A percentile compares a stretch with the other conserved stretches of the same genome.
These are phyloP conservation scores for Dyspetes luteomarginatus DNA, from an alignment of 2,888 invertebrate genomes.

Conservation along the genomic window DNA sequence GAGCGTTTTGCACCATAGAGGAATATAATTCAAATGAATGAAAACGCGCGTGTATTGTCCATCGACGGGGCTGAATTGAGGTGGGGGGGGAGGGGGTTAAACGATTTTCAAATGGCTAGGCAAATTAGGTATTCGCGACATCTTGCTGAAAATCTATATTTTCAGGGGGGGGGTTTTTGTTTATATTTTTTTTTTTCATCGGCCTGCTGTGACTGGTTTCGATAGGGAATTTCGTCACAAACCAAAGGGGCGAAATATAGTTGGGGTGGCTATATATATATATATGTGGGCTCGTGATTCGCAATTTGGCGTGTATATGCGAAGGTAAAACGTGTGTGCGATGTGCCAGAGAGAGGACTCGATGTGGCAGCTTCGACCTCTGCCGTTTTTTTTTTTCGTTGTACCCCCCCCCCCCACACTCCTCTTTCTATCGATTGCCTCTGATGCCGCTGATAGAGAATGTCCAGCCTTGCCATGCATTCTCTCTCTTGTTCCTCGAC, in stretches of 20 bases:
- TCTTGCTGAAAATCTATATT: constrained; percentile 60
- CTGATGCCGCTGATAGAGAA: constrained; percentile 54
- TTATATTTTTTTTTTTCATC: no score
- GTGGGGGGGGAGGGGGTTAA: constrained; percentile 24
- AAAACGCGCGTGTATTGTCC: constrained; percentile 18
- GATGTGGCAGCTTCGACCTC: constrained; percentile 23
- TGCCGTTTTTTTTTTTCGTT: constrained; percentile 57
- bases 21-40: constrained; percentile 44
- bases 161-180: constrained; percentile 41
- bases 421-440: constrained; percentile 59
- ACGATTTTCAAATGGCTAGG: constrained; percentile 55
- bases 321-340: constrained; percentile 48
- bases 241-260: not conserved
- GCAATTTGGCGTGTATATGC: constrained; percentile 54
- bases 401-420: constrained; percentile 56
- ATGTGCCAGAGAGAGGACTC: constrained; percentile 16
- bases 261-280: not conserved
- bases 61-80: constrained; percentile 47
- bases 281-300: constrained; percentile 26
- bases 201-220: constrained; percentile 20
- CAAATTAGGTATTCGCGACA: constrained; percentile 62
- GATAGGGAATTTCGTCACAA: not conserved
- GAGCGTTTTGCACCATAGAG: not conserved
- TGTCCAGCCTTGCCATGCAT: constrained; percentile 56
- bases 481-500: constrained; percentile 45